phyloP scores from a whole-genome alignment of 2,888 invertebrate genomes.

The Drosophila histrio region DNA sequence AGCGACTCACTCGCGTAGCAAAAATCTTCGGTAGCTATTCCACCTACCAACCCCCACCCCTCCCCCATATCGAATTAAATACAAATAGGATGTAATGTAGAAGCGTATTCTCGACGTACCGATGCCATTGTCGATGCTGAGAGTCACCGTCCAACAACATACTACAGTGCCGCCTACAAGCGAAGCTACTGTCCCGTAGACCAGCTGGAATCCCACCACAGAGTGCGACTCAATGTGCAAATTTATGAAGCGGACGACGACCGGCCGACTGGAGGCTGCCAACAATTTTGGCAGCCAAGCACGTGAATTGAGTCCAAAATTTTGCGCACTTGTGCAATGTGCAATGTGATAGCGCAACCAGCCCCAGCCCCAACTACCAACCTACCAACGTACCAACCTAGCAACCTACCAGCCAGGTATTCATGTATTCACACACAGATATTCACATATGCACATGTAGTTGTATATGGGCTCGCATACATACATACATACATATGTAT shows the following conservation, averaged over 20 bases:
- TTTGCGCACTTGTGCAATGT: constrained; percentile 80
- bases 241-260: constrained; percentile 73
- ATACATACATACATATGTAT: not conserved
- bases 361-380: constrained; percentile 33
- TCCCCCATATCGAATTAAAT: constrained; percentile 72
- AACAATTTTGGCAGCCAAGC: constrained; percentile 81
- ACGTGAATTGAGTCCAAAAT: constrained; percentile 82
- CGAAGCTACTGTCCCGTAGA: not conserved
- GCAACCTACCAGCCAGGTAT: constrained; percentile 16
- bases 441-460: not conserved
- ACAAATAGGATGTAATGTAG: constrained; percentile 66
- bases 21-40: constrained; percentile 58
- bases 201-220: constrained; percentile 23
- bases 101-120: constrained; percentile 28
- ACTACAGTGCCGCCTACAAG: not conserved
- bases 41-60: constrained; percentile 9
- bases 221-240: constrained; percentile 75
- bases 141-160: not conserved
- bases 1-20: constrained; percentile 56
- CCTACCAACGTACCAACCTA: too few species aligned
- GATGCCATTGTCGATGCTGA: constrained; percentile 1
- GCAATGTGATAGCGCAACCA: constrained; percentile 72
- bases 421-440: too few species aligned
- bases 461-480: not conserved
- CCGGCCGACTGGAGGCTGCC: constrained; percentile 63